Evolutionary conservation across 2,797 vertebrate genomes (phyloP).

Genomic region (Propithecus perrieri): DNA sequence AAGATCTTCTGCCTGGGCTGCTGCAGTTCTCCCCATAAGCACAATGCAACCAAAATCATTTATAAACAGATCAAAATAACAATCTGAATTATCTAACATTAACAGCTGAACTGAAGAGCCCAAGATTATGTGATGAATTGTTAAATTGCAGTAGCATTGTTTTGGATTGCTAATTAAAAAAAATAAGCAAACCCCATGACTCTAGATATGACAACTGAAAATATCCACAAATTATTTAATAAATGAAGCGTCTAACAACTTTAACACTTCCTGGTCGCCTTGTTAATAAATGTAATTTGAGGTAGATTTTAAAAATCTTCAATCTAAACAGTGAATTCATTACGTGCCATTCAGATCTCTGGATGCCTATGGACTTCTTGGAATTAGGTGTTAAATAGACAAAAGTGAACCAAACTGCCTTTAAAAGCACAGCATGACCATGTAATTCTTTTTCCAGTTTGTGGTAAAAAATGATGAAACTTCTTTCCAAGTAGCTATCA

Average conservation of each 20-base stretch:
- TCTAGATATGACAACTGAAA: conserved; percentile 90
- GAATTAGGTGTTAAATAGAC: conserved; percentile 93
- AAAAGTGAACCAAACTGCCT: conserved; percentile 93
- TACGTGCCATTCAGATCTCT: conserved; percentile 87
- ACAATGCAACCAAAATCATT: conserved; percentile 79
- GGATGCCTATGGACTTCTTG: conserved; percentile 92
- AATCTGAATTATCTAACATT: conserved; percentile 83
- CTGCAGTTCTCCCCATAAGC: conserved; percentile 77
- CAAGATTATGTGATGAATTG: conserved; percentile 84
- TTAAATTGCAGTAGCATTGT: conserved; percentile 87
- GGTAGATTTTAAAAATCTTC: conserved; percentile 88
- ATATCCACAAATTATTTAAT: conserved; percentile 91
- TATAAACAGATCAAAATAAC: conserved; percentile 86
- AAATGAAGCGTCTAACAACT: conserved; percentile 90
- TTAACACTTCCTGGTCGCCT: conserved; percentile 90
- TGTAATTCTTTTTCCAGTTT: conserved; percentile 92
- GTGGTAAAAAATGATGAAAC: conserved; percentile 92
- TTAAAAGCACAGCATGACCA: conserved; percentile 94
- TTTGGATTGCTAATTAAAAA: conserved; percentile 90
- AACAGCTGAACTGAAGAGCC: conserved; percentile 83
- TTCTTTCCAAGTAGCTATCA: conserved; percentile 94
- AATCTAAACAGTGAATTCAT: conserved; percentile 90
- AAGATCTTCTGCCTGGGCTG: conserved; percentile 3
- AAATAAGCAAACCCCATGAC: conserved; percentile 88
- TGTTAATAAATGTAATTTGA: conserved; percentile 92